Conservation (phyloP, 2,888 invertebrate genomes). For the Archips crataeganus region DNA sequence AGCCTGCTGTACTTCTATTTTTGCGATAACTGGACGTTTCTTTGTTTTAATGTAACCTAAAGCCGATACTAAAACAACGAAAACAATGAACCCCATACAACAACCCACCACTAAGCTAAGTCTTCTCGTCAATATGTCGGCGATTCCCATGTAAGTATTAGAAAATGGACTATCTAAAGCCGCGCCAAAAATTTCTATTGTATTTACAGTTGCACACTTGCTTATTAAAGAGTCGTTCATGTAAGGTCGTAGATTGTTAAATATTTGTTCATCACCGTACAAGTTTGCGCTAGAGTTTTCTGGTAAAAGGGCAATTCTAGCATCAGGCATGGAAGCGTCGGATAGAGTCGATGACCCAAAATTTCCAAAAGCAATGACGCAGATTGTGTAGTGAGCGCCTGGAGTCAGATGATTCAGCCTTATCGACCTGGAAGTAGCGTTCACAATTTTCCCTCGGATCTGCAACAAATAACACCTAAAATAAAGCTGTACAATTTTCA, state of each 20-base stretch:
- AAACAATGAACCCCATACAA: slow-evolving; percentile 94
- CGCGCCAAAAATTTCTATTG: slow-evolving; percentile 90
- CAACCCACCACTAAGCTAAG: slow-evolving; percentile 94
- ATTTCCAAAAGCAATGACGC: slow-evolving; percentile 94
- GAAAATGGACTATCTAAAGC: slow-evolving; percentile 85
- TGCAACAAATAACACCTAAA: slow-evolving; percentile 60
- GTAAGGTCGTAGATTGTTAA: slow-evolving; percentile 68
- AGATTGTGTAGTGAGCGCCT: slow-evolving; percentile 93
- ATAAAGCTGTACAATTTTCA: slow-evolving; percentile 37
- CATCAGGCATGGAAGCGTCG: slow-evolving; percentile 78
- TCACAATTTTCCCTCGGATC: slow-evolving; percentile 92
- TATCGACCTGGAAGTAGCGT: slow-evolving; percentile 90
- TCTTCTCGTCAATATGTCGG: slow-evolving; percentile 92
- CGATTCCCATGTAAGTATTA: slow-evolving; percentile 89
- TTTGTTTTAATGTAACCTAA: slow-evolving; percentile 94
- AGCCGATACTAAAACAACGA: slow-evolving; percentile 93
- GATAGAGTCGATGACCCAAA: slow-evolving; percentile 76
- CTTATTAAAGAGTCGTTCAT: slow-evolving; percentile 90
- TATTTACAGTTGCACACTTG: slow-evolving; percentile 91
- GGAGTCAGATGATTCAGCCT: slow-evolving; percentile 91
- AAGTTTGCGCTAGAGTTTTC: slow-evolving; percentile 71
- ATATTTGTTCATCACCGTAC: slow-evolving; percentile 87
- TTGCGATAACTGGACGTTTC: slow-evolving; percentile 91
- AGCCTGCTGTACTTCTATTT: slow-evolving; percentile 89
- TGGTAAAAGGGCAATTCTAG: slow-evolving; percentile 77